A percentile compares a stretch with the other conserved stretches of the same genome.
Conservation (phyloP, 2,113 vertebrate genomes). For the Corythoichthys haematopterus region DNA sequence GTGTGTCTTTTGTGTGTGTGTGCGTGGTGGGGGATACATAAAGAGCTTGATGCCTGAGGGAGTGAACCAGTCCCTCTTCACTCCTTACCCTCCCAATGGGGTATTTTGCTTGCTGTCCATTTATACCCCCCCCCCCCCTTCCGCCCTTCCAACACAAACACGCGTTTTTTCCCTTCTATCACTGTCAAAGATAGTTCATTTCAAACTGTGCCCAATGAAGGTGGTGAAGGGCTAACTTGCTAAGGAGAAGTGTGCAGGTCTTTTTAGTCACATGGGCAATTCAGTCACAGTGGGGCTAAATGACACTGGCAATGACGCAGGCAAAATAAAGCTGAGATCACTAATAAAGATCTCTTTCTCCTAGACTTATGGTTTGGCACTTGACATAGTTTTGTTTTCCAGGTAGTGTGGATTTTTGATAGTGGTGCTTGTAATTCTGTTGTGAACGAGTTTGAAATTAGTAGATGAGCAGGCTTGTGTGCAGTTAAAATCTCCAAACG, state of each 20-base stretch:
- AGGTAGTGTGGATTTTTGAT: conserved; percentile 3
- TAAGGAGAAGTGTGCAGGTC: conserved; percentile 56
- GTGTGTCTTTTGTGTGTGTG: conserved; percentile 4
- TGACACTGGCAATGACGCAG: conserved; percentile 46
- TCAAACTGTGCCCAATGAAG: conserved; percentile 69
- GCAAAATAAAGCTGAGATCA: conserved; percentile 70
- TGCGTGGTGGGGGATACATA: conserved; percentile 22
- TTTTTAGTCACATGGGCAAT: conserved; percentile 61
- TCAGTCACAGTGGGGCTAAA: conserved; percentile 70
- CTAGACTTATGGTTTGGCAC: conserved; percentile 30
- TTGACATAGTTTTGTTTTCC: conserved; percentile 21
- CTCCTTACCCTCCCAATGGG: conserved; percentile 40
- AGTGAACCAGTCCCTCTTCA: conserved; percentile 56
- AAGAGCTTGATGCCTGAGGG: conserved; percentile 57
- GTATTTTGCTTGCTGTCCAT: conserved; percentile 53
- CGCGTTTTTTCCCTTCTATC: conserved; percentile 22
- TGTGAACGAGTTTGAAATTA: background rate
- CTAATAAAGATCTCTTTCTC: conserved; percentile 79
- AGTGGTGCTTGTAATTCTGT: background rate
- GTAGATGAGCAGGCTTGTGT: background rate
- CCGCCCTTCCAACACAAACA: background rate
- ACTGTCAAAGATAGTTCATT: conserved; percentile 63
- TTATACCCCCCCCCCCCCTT: conserved; percentile 26
- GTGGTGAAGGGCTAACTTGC: conserved; percentile 71
- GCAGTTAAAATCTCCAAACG: background rate